Percentiles rank a stretch among this genome's conserved stretches.
phyloP scores from a whole-genome alignment of 2,113 vertebrate species.

The Embiotoca jacksoni region DNA sequence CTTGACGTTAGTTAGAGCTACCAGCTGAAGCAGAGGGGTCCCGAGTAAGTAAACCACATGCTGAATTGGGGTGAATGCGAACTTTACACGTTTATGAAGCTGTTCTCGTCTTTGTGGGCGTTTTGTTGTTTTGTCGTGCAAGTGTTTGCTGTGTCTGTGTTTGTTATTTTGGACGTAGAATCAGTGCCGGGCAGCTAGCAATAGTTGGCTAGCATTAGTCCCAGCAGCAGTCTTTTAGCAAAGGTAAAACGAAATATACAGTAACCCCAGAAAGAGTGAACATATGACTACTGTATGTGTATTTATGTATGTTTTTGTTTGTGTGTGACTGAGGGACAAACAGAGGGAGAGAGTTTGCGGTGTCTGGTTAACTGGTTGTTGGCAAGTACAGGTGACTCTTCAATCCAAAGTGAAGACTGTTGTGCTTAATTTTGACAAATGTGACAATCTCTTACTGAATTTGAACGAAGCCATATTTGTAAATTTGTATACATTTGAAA shows the following conservation, averaged over 20 bases:
- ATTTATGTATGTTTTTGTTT: neutral
- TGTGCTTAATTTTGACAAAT: neutral
- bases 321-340: neutral
- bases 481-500: neutral
- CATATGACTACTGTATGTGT: neutral
- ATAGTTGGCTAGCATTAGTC: slow-evolving; percentile 13
- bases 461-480: too few relatives aligned
- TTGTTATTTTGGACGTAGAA: neutral
- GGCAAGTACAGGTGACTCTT: neutral
- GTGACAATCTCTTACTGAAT: neutral
- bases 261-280: neutral
- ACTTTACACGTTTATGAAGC: neutral
- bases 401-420: neutral
- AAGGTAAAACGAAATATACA: neutral
- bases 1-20: neutral
- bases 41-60: slow-evolving; percentile 42
- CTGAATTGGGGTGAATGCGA: neutral
- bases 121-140: neutral
- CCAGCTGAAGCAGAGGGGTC: slow-evolving; percentile 9
- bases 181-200: slow-evolving; percentile 10
- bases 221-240: neutral
- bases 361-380: neutral
- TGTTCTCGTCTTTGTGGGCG: neutral
- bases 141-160: neutral
- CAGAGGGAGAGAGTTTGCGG: neutral